Base-by-base conservation (phyloP, 2,113 vertebrate species). In the Lates calcarifer region DNA sequence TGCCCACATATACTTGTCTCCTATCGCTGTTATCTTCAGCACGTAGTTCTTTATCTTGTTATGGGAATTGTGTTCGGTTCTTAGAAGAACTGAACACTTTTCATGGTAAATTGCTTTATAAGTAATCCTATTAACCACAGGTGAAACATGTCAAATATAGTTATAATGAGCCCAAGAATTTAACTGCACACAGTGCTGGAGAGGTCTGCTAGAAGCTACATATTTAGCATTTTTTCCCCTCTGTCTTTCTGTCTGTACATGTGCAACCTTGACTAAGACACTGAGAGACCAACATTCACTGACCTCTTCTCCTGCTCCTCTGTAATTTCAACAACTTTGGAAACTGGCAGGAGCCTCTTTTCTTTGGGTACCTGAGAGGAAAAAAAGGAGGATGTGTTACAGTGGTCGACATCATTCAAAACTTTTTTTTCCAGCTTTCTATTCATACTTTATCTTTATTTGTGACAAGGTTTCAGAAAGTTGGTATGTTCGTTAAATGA, bases 281-380 rank as follows among this genome's bases (percentile, higher is more conserved):
- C 1, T 3, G 35, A 31, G 11, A 68, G 26, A 57, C 57, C 2
- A 29, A 74, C 4, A 55, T 71, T 15, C 31, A 91, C 94, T 68
- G 93, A 99, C 98, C 98, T 98, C 94, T 98, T 99, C 82, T 99
- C 97, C 89, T 95, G 97, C 67, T 99, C 98, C 84, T 99, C 97
- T 93, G 96, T 95, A 85, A 89, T 93, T 77, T 99, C 97, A 87
- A 74, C 92, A 29, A 95, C 94, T 97, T 97, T 99, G 89, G 96
- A 94, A 87, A 97, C 87, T 80, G 96, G 87, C 88, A 98, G 92
- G 71, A 97, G 91, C 81, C 98, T 96, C 93, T 99, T 99, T 91
- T 99, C 98, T 94, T 98, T 97, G 58, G 98, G 97, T 91, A 99
- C 98, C 98, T 99, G 93, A 74, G 91, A 92, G 90, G 24, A 5